These are phyloP conservation scores for Linepithema humile DNA, from an alignment of 1,140 invertebrate species.

Conservation along the genomic window DNA sequence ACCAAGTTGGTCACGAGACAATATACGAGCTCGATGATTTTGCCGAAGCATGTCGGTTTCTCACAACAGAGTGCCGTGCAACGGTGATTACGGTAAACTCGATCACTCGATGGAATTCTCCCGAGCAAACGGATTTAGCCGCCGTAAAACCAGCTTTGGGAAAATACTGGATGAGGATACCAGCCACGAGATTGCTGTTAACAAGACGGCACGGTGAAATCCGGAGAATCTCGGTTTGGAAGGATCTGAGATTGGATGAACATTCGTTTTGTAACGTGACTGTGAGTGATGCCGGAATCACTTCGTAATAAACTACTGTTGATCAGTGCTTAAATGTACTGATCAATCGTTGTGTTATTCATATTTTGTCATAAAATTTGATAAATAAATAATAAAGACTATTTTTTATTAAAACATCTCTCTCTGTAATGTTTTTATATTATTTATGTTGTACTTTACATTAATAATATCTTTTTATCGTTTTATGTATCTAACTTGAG, in stretches of 20 bases:
- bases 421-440: too few relatives aligned
- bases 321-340: background rate
- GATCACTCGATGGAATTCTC: constrained; percentile 84
- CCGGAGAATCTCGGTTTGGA: constrained; percentile 79
- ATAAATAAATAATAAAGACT: too few relatives aligned
- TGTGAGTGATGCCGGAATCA: constrained; percentile 70
- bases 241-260: constrained; percentile 75
- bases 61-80: constrained; percentile 84
- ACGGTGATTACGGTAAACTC: constrained; percentile 86
- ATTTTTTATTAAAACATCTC: too few relatives aligned
- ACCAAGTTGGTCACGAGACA: constrained; percentile 64
- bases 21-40: constrained; percentile 84
- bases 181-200: constrained; percentile 80
- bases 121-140: constrained; percentile 76
- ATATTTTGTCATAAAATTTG: too few relatives aligned
- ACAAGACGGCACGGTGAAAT: constrained; percentile 67
- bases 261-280: constrained; percentile 59
- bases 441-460: too few relatives aligned
- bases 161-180: constrained; percentile 81
- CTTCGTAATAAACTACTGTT: background rate
- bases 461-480: too few relatives aligned
- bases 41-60: constrained; percentile 84
- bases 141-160: constrained; percentile 77
- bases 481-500: too few relatives aligned
- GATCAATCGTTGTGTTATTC: background rate